Evolutionary conservation across 2,888 invertebrate genomes (phyloP).

Genomic region (Andrena haemorrhoa): DNA sequence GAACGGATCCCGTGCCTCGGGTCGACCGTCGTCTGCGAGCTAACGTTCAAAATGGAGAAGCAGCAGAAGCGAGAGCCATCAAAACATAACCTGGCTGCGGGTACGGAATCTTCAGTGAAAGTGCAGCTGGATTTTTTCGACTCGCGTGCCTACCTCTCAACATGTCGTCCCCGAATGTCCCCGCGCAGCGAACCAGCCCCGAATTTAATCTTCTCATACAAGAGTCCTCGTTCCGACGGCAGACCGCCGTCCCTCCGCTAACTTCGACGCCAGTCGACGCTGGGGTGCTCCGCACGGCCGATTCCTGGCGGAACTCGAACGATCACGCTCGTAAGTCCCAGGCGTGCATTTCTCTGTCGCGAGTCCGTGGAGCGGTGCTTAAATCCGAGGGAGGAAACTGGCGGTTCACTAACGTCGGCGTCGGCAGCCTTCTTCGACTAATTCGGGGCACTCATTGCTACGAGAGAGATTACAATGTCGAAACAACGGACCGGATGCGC

Average conservation of each 20-base stretch:
- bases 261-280: slow-evolving; percentile 21
- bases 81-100: slow-evolving; percentile 73
- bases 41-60: slow-evolving; percentile 64
- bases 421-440: background rate
- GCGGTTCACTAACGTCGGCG: background rate
- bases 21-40: slow-evolving; percentile 13
- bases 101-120: slow-evolving; percentile 54
- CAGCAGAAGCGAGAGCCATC: slow-evolving; percentile 45
- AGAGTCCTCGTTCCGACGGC: slow-evolving; percentile 23
- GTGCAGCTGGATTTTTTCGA: slow-evolving; percentile 27
- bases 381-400: background rate
- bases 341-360: background rate
- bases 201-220: slow-evolving; percentile 56
- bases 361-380: background rate
- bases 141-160: slow-evolving; percentile 62
- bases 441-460: background rate
- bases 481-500: slow-evolving; percentile 51
- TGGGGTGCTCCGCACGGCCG: slow-evolving; percentile 3
- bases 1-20: background rate
- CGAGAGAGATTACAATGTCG: slow-evolving; percentile 41
- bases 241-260: background rate
- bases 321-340: slow-evolving; percentile 1
- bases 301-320: slow-evolving; percentile 32
- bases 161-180: slow-evolving; percentile 40
- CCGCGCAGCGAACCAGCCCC: background rate